Conservation (phyloP, 2,888 invertebrate species). For the Laspeyria flexula region DNA sequence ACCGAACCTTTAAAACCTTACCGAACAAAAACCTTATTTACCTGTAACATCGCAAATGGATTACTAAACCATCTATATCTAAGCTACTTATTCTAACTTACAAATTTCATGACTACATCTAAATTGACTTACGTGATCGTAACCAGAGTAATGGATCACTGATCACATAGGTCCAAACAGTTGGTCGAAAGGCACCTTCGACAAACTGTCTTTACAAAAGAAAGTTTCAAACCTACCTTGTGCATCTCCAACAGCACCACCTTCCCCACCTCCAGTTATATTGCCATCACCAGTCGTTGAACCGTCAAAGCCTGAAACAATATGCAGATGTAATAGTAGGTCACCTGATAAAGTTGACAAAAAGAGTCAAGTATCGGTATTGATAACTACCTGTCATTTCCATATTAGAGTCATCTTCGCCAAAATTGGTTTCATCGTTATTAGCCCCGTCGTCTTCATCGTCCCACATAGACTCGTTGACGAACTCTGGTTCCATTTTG, state of each 20-base stretch:
- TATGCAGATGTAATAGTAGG: neutral
- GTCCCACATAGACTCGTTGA: slow-evolving; percentile 87
- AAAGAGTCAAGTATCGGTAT: too few relatives aligned
- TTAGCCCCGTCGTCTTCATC: slow-evolving; percentile 87
- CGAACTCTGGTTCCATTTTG: slow-evolving; percentile 89
- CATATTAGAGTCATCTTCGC: slow-evolving; percentile 89
- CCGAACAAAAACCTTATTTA: slow-evolving; percentile 10
- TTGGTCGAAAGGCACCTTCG: slow-evolving; percentile 25
- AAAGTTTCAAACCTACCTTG: slow-evolving; percentile 83
- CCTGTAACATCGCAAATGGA: slow-evolving; percentile 21
- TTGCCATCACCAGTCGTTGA: slow-evolving; percentile 82
- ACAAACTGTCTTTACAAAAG: slow-evolving; percentile 40
- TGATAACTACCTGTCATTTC: slow-evolving; percentile 84
- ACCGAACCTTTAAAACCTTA: neutral
- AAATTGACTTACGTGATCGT: slow-evolving; percentile 49
- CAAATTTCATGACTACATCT: slow-evolving; percentile 77
- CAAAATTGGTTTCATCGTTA: slow-evolving; percentile 88
- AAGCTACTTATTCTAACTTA: slow-evolving; percentile 57
- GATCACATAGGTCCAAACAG: slow-evolving; percentile 44
- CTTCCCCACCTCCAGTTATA: slow-evolving; percentile 80
- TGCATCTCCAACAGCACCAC: slow-evolving; percentile 84
- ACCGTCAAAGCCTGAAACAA: slow-evolving; percentile 77
- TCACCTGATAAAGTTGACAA: neutral
- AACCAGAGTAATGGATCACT: neutral
- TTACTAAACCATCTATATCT: slow-evolving; percentile 14